Evolutionary conservation across 2,888 invertebrate species (phyloP), one percentile per base, ranked within the genome.

Genomic region (Opisthograptis luteolata): DNA sequence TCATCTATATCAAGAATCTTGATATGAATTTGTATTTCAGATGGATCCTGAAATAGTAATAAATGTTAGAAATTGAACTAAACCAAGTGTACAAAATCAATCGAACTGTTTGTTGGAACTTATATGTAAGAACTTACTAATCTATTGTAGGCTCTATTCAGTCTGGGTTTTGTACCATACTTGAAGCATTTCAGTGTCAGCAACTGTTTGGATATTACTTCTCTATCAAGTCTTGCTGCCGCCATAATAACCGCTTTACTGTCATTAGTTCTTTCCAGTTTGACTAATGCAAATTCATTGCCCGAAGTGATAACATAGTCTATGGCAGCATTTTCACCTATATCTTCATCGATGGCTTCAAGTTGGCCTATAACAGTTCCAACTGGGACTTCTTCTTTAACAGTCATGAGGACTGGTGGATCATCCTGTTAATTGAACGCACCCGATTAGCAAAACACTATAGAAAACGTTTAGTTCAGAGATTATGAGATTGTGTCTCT

Each of bases 231-330:
- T 28, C 94, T 87, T 3, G 92, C 92, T 0, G 89, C 92, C 0
- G 93, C 92, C 42, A 86, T 89, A 6, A 96, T 85, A 0, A 93
- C 67, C 0, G 94, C 95, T 45, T 92, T 87, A 68, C 94, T 96
- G 37, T 94, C 92, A 2, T 92, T 90, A 0, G 93, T 92, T 2
- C 95, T 84, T 58, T 93, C 92, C 0, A 96, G 84, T 10, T 81
- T 84, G 55, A 96, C 92, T 0, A 94, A 74, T 4, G 92, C 92
- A 17, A 93, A 92, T 48, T 95, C 94, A 67, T 96, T 95, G 1
- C 96, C 96, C 68, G 93, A 92, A 91, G 92, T 94, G 9, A 96
- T 95, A 0, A 92, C 84, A 63, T 96, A 96, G 66, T 95, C 94
- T 48, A 96, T 93, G 47, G 92, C 93, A 0, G 95, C 95, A 74